Base-by-base conservation (phyloP, 1,140 invertebrate genomes). In the Drosophila arizonae region DNA sequence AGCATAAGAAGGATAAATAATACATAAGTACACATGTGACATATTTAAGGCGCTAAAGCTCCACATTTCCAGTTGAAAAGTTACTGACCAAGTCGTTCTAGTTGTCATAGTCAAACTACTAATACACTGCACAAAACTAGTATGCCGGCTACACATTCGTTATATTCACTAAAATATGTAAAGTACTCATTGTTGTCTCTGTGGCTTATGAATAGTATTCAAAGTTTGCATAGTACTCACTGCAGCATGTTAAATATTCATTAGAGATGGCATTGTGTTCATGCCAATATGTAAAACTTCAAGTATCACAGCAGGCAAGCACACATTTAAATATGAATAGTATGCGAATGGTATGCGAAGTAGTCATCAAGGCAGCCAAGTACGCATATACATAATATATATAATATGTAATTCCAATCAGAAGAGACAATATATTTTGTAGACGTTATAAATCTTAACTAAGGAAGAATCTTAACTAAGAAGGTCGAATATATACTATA, bases 1-100 rank as follows among this genome's bases (percentile, higher is more conserved):
- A 36, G 57, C 17, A 52, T 65, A 57, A 66, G 39, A 57, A 76
- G 57, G 52, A 55, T 17, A 51, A 65, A 55, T 48, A 66, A 61
- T 69, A 48, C 17, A 60, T 48, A 60, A 60, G 57, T 8, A 45
- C 45, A 66, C 28, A 52, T 10, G 28, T 17, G 51, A 52, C 51
- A 52, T 33, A 17, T 33, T 30, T 5, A 33, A 15, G 17, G 28
- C 21, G 2, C 17, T 2, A 30, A 39, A 17, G 52, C 52, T 41
- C 17, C 50, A 2, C 3, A 17, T 46, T 17, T 24, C 21, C 21
- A 24, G 36, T 2, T 33, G 30, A 6, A 33, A 33, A 50, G 21
- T 67, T 28, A 52, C 21, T 43, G 41, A 13, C 15, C n/a, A 46
- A 46, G n/a, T 17, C 43, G 2, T 21, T 46, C 2, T 46, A 17